Evolutionary conservation across 2,888 invertebrate genomes (phyloP), one percentile per base, ranked within the genome.

Genomic region (Heptascelio sp.): DNA sequence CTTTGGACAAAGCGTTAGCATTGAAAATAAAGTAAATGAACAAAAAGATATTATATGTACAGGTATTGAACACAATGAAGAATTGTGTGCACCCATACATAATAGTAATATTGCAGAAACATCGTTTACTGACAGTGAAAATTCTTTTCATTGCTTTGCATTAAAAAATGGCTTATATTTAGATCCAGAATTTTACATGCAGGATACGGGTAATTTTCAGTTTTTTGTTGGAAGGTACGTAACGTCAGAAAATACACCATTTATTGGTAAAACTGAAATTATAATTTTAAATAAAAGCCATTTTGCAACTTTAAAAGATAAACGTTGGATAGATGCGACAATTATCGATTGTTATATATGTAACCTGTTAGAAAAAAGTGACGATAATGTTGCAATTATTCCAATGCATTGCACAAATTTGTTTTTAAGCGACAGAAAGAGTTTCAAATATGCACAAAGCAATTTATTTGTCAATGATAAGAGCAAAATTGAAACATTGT

Each of bases 131-230:
- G 65, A 65, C n/a, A 65, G 65, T 17, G 30, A 65, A 17, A 49
- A 65, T 49, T 65, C 65, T 15, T 30, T 13, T 65, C 65, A 65
- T 49, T 4, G 15, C 8, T 0, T 15, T 30, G 65, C 65, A 19
- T 30, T 65, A 25, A 26, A n/a, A 1, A 65, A 49, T 49, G 65
- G 65, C 5, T 65, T 65, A n/a, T 65, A 49, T 49, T 5, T 43
- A 4, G 65, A 65, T 65, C 19, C 65, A 2, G 26, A 65, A 19
- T 65, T 49, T 65, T 65, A 65, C 21, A 65, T 65, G 65, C 49
- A 65, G 19, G 26, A 49, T 65, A 65, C 65, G 13, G 23, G n/a
- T n/a, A 11, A 17, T 5, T 65, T 49, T 30, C n/a, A 49, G 9
- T 46, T 17, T 51, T 30, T 30, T 19, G 49, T 65, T 26, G 65